Base-by-base conservation (phyloP, 2,113 vertebrate species). In the Puma concolor region DNA sequence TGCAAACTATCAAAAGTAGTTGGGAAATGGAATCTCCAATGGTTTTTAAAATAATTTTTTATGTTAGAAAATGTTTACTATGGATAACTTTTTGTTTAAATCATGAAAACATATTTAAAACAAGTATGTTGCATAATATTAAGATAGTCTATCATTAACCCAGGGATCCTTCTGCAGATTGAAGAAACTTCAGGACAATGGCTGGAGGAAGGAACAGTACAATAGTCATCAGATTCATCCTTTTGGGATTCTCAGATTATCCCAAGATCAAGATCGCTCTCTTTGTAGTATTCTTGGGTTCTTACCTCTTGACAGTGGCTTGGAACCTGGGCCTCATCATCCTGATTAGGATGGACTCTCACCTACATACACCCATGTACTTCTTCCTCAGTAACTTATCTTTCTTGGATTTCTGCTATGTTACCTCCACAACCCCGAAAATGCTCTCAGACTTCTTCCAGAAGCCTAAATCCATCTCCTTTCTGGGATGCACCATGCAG, bases 341-440 rank as follows among this genome's bases (percentile, higher is more conserved):
- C 29, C 16, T 97, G 57, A 91, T 93, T 50, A 71, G 29, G 88
- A 67, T 15, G 5, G 85, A 97, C 41, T 38, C 94, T 33, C 54
- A 29, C 64, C 69, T 96, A 25, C 96, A 96, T 25, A 97, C 93
- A 36, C 94, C 96, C 33, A 96, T 94, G 96, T 95, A 85, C 57
- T 94, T 93, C 38, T 95, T 97, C 60, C 92, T 97, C 69, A 87
- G 95, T 41, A 92, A 97, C 5, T 54, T 96, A 7, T 67, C 95
- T 27, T 96, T 96, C 80, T 74, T 97, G 71, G 93, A 96, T 52
- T 48, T 90, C 25, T 96, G 96, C 84, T 97, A 80, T 36, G 81
- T 95, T 33, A 76, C 93, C 7, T 95, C 87, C 60, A 84, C 69
- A 63, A 12, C 23, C 11, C 96, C 93, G 2, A 83, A 74, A 23